A percentile compares a stretch with the other conserved stretches of the same genome.
Evolutionary conservation across 1,140 invertebrate species (phyloP).

Genomic region (Pygmarrhopalites habei): DNA sequence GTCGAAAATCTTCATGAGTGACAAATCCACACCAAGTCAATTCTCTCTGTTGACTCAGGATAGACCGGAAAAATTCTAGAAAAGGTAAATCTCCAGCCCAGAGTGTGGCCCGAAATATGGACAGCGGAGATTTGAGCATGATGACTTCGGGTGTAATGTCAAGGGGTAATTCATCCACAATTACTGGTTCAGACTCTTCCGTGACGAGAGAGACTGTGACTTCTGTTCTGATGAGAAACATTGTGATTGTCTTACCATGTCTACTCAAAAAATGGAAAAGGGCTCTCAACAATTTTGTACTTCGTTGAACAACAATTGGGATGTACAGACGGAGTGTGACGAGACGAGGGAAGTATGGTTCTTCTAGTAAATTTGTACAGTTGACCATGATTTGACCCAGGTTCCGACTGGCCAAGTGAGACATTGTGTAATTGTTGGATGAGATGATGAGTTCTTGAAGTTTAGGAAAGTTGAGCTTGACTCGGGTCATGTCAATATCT

Average conservation of each 20-base stretch:
- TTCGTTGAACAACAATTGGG: neutral
- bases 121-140: neutral
- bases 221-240: conserved; percentile 10
- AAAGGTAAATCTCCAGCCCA: conserved; percentile 2
- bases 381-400: conserved; percentile 9
- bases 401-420: neutral
- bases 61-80: conserved; percentile 1
- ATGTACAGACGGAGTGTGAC: conserved; percentile 8
- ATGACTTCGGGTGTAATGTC: neutral
- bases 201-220: neutral
- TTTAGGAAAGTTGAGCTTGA: conserved; percentile 5
- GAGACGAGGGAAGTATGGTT: neutral
- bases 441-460: conserved; percentile 11
- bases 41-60: conserved; percentile 4
- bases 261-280: neutral
- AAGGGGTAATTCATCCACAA: neutral
- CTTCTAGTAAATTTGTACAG: conserved; percentile 5
- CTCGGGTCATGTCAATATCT: neutral
- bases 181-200: neutral
- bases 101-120: conserved; percentile 6
- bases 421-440: conserved; percentile 4
- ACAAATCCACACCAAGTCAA: conserved; percentile 11
- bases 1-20: conserved; percentile 7
- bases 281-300: neutral
- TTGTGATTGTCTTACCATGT: conserved; percentile 1